Base-by-base conservation (phyloP, 2,888 invertebrate species). In the Carterocephalus palaemon region DNA sequence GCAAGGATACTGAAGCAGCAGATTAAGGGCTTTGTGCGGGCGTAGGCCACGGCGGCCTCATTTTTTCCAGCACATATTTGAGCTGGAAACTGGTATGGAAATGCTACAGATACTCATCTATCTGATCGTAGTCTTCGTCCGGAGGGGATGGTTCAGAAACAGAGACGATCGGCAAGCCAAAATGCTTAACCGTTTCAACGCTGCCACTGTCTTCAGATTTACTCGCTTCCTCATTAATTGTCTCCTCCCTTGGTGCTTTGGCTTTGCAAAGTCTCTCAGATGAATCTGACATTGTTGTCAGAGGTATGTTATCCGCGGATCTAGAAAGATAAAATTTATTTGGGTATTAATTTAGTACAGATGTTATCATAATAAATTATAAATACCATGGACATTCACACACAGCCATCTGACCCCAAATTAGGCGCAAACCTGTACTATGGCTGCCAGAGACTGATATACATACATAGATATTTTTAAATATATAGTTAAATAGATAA, bases 131-230 rank as follows among this genome's bases (percentile, higher is more conserved):
- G 60, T 91, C 92, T 57, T 93, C 93, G 58, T 92, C 92, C 7
- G 93, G 92, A 19, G 93, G 93, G 9, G 93, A 93, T 0, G 93
- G 93, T n/a, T 92, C 93, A 6, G 93, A 93, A 16, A 94, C 90
- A 13, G 93, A 93, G 3, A 94, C 88, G 59, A 93, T 93, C 33
- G 93, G 93, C 59, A 94, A 81, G 23, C 92, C 92, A 52, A 92
- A 92, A 59, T 91, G 91, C 55, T 83, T 84, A 38, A 89, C 89
- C 24, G 90, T 86, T 47, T 87, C 85, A 1, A 85, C 75, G 54
- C 85, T 85, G 41, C 83, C 75, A 39, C 82, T 84, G 60, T 85
- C 84, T 16, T 85, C 85, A 0, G 85, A 86, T 59, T 81, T 85
- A 48, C 68, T 64, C 1, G 70, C 77, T 65, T 87, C 86, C 56